A percentile compares a stretch with the other conserved stretches of the same genome.
phyloP scores from a whole-genome alignment of 1,140 invertebrate species.

The Aradophagus sp. region DNA sequence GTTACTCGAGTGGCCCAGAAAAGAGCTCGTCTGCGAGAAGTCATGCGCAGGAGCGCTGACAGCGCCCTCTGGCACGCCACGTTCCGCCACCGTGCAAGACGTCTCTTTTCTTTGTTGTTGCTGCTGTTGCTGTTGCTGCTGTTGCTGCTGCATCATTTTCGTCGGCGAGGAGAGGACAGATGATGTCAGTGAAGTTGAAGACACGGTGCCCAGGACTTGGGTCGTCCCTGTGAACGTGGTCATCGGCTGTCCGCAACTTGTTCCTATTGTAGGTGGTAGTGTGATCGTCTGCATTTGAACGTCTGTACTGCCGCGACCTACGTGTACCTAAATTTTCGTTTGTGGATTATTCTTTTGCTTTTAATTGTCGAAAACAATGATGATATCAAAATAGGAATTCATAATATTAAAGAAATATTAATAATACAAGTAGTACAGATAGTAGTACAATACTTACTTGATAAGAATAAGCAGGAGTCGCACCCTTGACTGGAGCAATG shows the following conservation, averaged over 20 bases:
- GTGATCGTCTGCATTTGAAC: conserved; percentile 65
- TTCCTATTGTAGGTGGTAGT: conserved; percentile 39
- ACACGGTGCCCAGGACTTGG: conserved; percentile 54
- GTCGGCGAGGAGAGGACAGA: conserved; percentile 71
- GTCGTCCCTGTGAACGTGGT: conserved; percentile 46
- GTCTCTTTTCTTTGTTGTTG: conserved; percentile 51
- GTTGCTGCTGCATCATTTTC: conserved; percentile 56
- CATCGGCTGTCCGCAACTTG: conserved; percentile 35
- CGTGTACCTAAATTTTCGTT: conserved; percentile 45
- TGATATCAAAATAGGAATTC: not conserved
- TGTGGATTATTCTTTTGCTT: too few species aligned
- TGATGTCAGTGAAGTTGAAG: conserved; percentile 71
- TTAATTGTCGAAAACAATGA: too few species aligned
- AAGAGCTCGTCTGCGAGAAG: conserved; percentile 58
- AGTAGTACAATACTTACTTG: conserved; percentile 44
- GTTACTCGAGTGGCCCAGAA: conserved; percentile 55
- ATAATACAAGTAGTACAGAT: not conserved
- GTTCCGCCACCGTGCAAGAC: conserved; percentile 74
- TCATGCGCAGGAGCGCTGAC: conserved; percentile 78
- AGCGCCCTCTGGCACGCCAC: conserved; percentile 79
- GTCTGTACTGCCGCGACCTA: conserved; percentile 55
- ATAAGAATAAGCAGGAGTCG: conserved; percentile 45
- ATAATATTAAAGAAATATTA: not conserved
- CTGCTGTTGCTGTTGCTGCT: conserved; percentile 22
- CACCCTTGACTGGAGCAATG: conserved; percentile 57